Evolutionary conservation across 92 coral and sea anemone genomes (phyloP), one percentile per base, ranked within the genome.

Genomic region (Scolanthus callimorphus): DNA sequence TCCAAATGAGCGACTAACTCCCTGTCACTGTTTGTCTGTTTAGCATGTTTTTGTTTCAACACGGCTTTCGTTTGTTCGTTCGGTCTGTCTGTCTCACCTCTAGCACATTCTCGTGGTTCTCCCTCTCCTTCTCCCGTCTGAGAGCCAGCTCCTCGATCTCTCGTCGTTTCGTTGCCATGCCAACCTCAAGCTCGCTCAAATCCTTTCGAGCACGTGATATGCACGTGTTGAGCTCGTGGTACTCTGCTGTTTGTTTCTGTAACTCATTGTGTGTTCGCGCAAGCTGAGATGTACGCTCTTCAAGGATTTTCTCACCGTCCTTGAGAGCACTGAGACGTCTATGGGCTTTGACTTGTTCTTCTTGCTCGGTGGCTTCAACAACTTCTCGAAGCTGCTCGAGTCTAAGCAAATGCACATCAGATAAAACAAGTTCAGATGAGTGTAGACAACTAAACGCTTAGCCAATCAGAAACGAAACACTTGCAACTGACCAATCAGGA

Each of bases 301-400:
- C 95, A 2, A 86, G 27, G 0, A 86, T 86, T 46, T 81, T 71
- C 51, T 86, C 95, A 57, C 95, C 95, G 22, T 86, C 95, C 62
- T 83, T 81, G 1, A 86, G 63, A 12, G 82, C 95, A 22, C 55
- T 68, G 17, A 86, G 41, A 15, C 81, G 72, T 47, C 67, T 73
- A 25, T 76, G 75, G 20, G 55, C 27, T 39, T 86, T 74, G 25
- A 45, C 62, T 65, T 63, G 64, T 63, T 81, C 85, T 27, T 59
- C 84, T 21, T 59, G 70, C 58, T 86, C 95, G 4, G 89, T 76
- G 11, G 59, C 47, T 26, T 69, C 62, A 9, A 86, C 74, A 24
- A 66, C 56, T 46, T 71, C 70, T 24, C 70, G 72, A 12, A 86
- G 45, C 34, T 86, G 81, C 43, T 77, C 80, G 13, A 81, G 74